Percentiles rank a stretch among this genome's conserved stretches.
Conservation (phyloP, 1,140 invertebrate species). For the Drosophila parabipectinata region DNA sequence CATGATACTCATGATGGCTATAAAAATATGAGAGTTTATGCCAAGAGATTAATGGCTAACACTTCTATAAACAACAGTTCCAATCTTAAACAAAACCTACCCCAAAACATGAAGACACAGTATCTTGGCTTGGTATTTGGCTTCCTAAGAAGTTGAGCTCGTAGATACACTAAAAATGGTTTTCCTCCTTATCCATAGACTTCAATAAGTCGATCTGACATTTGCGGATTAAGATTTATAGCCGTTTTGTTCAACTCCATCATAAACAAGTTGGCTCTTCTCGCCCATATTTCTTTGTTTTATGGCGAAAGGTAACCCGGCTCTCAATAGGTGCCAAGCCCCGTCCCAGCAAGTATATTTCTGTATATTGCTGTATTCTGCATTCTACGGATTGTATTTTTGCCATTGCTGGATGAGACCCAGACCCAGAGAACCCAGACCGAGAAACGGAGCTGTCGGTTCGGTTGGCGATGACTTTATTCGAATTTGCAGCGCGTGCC, state of each 20-base stretch:
- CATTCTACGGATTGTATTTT: slow-evolving; percentile 7
- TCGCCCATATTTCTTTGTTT: slow-evolving; percentile 48
- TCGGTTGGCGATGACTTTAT: slow-evolving; percentile 73
- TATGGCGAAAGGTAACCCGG: slow-evolving; percentile 40
- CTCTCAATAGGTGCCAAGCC: slow-evolving; percentile 54
- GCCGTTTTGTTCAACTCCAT: slow-evolving; percentile 40
- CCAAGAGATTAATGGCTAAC: too few species aligned
- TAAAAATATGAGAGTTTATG: too few species aligned
- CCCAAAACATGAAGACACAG: background rate
- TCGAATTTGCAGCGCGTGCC: slow-evolving; percentile 80
- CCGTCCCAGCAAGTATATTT: slow-evolving; percentile 22
- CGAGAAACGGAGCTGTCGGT: slow-evolving; percentile 55
- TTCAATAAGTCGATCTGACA: slow-evolving; percentile 36
- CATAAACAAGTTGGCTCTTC: slow-evolving; percentile 39
- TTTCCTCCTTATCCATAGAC: slow-evolving; percentile 24
- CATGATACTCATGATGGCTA: background rate
- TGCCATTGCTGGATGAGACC: slow-evolving; percentile 26
- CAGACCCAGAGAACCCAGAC: background rate
- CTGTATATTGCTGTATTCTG: slow-evolving; percentile 14
- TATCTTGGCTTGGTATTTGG: background rate
- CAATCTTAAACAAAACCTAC: too few species aligned
- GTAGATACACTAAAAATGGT: slow-evolving; percentile 10
- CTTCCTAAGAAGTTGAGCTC: slow-evolving; percentile 7
- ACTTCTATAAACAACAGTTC: too few species aligned
- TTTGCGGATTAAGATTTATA: slow-evolving; percentile 45